phyloP scores from a whole-genome alignment of 2,113 vertebrate genomes.

The Eudorcas thomsonii region DNA sequence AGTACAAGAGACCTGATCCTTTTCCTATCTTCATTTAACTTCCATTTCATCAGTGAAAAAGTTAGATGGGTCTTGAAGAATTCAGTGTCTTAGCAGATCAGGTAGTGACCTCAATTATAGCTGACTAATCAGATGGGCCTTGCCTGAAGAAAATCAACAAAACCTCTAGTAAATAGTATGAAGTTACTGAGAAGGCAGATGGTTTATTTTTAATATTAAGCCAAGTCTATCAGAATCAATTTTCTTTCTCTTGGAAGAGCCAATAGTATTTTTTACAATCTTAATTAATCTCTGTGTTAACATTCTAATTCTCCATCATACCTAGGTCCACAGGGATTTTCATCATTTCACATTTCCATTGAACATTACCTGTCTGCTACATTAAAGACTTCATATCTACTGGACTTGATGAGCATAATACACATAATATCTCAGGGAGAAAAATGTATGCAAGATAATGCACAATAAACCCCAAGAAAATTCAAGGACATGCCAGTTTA shows the following conservation, averaged over 20 bases:
- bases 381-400: not conserved
- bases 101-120: not conserved
- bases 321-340: not conserved
- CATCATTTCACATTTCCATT: not conserved
- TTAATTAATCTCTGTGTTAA: not conserved
- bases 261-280: not conserved
- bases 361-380: not conserved
- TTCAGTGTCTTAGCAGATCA: not conserved
- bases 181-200: not conserved
- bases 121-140: not conserved
- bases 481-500: not conserved
- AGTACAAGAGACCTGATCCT: not conserved
- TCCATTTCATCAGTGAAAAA: not conserved
- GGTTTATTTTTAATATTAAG: not conserved
- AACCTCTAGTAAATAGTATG: not conserved
- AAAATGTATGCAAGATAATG: not conserved
- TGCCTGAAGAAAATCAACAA: not conserved
- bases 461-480: not conserved
- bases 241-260: not conserved
- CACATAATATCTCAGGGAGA: not conserved
- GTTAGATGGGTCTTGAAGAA: not conserved
- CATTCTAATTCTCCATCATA: not conserved
- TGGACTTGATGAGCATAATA: not conserved
- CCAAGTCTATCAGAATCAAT: not conserved
- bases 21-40: not conserved